Evolutionary conservation across 2,888 invertebrate species (phyloP).

Genomic region (Tillus elongatus): DNA sequence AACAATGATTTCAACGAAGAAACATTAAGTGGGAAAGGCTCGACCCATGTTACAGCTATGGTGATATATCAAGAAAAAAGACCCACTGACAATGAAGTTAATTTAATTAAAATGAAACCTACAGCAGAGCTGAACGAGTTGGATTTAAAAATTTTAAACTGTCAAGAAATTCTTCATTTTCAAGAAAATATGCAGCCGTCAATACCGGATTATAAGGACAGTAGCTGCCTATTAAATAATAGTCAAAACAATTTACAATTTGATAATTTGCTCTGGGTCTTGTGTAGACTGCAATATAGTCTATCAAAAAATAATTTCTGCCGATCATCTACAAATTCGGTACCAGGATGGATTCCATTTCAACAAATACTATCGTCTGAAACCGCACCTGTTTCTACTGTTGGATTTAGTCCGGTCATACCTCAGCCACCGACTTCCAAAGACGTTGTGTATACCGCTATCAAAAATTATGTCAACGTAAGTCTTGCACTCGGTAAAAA

Average conservation of each 20-base stretch:
- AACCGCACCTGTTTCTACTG: constrained; percentile 18
- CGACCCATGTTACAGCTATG: constrained; percentile 13
- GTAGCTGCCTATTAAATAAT: constrained; percentile 16
- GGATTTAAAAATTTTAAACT: constrained; percentile 19
- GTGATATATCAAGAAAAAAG: constrained; percentile 15
- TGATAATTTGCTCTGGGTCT: constrained; percentile 17
- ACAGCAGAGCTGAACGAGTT: constrained; percentile 16
- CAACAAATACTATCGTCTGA: constrained; percentile 23
- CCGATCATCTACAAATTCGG: constrained; percentile 21
- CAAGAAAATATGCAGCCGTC: constrained; percentile 15
- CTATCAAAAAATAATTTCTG: constrained; percentile 16
- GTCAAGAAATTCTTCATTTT: constrained; percentile 19
- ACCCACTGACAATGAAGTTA: constrained; percentile 12
- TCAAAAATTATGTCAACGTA: constrained; percentile 23
- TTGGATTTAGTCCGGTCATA: constrained; percentile 25
- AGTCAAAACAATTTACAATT: constrained; percentile 16
- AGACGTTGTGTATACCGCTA: constrained; percentile 23
- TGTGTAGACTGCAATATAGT: constrained; percentile 20
- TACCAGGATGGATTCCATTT: constrained; percentile 20
- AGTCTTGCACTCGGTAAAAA: constrained; percentile 17
- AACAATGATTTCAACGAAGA: constrained; percentile 12
- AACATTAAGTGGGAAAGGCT: constrained; percentile 12
- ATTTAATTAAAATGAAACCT: constrained; percentile 16
- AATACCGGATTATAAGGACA: constrained; percentile 14
- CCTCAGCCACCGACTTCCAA: constrained; percentile 23